Percentiles rank a stretch among this genome's conserved stretches.
Conservation (phyloP, 2,888 invertebrate species). For the Sicus ferrugineus region DNA sequence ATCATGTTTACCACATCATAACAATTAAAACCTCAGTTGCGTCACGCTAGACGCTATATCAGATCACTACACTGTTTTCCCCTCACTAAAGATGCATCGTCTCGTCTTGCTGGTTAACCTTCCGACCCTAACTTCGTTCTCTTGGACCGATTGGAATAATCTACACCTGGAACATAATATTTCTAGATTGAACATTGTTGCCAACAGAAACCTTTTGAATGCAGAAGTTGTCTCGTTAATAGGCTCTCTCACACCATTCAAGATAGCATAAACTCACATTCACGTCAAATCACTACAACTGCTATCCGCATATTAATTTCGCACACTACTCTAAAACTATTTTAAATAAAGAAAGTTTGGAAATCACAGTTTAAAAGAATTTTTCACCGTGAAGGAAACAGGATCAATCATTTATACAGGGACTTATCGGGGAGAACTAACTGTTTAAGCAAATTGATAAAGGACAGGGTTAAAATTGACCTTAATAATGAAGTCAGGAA, state of each 20-base stretch:
- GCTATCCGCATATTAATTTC: not conserved
- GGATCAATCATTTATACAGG: not conserved
- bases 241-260: not conserved
- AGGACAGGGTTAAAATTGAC: too few relatives aligned
- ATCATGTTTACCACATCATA: not conserved
- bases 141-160: not conserved
- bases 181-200: not conserved
- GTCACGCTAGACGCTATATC: not conserved
- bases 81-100: not conserved
- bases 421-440: not conserved
- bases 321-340: not conserved
- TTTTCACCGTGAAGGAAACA: not conserved
- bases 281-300: not conserved
- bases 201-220: not conserved
- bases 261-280: not conserved
- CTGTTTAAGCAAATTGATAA: too few relatives aligned
- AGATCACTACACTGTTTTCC: not conserved
- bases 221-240: not conserved
- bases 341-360: not conserved
- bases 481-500: too few relatives aligned
- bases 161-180: not conserved
- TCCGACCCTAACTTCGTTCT: not conserved
- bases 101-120: not conserved
- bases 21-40: not conserved
- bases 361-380: not conserved